Percentiles rank a stretch among this genome's conserved stretches.
Evolutionary conservation across 2,113 vertebrate species (phyloP).

Genomic region (Onychostruthus taczanowskii): DNA sequence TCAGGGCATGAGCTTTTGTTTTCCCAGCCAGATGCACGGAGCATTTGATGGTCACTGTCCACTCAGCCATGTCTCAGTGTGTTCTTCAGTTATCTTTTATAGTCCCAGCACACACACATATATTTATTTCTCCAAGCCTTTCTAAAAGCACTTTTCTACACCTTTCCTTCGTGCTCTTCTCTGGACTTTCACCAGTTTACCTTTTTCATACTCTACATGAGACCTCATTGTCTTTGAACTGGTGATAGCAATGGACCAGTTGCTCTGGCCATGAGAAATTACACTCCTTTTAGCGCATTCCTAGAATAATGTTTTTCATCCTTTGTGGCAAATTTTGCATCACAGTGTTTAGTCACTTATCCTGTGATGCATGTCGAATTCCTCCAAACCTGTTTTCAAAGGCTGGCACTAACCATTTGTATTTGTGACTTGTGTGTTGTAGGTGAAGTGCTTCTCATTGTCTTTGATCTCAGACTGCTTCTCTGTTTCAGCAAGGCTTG

Average conservation of each 20-base stretch:
- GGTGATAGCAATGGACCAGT: neutral
- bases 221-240: neutral
- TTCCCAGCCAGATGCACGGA: neutral
- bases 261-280: neutral
- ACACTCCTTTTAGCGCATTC: neutral
- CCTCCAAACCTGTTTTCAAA: neutral
- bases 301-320: neutral
- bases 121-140: neutral
- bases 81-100: neutral
- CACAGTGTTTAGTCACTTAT: neutral
- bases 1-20: neutral
- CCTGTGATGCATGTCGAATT: neutral
- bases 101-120: neutral
- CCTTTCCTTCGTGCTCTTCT: neutral
- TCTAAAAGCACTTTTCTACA: neutral
- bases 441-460: neutral
- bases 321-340: neutral
- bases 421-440: neutral
- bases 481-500: neutral
- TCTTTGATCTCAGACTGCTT: neutral
- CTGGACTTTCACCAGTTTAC: neutral
- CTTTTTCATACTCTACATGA: neutral
- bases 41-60: neutral
- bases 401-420: neutral
- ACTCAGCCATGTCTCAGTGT: neutral